Evolutionary conservation across 2,113 vertebrate species (phyloP).

Genomic region (Laticauda colubrina): DNA sequence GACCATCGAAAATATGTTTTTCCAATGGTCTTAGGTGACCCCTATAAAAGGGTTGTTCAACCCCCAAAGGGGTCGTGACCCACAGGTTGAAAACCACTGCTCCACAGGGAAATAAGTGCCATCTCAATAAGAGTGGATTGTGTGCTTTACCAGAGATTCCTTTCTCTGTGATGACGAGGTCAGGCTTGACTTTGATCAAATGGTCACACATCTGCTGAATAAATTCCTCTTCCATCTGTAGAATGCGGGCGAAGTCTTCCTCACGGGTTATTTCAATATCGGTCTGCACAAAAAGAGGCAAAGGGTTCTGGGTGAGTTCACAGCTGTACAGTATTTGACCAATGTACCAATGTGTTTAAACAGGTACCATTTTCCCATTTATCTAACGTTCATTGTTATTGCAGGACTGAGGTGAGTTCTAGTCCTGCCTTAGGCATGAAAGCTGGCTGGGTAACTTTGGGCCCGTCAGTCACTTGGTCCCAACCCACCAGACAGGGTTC

Average conservation of each 20-base stretch:
- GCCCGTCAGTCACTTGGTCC: neutral
- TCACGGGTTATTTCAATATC: conserved; percentile 96
- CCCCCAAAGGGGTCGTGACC: too few species aligned
- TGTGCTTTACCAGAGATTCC: conserved; percentile 84
- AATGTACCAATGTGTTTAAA: neutral
- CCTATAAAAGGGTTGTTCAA: too few species aligned
- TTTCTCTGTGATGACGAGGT: conserved; percentile 93
- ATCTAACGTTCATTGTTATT: too few species aligned
- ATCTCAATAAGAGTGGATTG: fast-evolving
- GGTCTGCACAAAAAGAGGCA: conserved; percentile 68
- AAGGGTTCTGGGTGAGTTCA: neutral
- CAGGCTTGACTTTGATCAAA: conserved; percentile 87
- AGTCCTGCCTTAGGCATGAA: neutral
- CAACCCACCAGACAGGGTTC: neutral
- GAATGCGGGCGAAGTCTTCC: conserved; percentile 93
- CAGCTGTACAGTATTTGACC: neutral
- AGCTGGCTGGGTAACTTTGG: neutral
- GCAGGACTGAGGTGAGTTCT: neutral
- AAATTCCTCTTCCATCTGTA: conserved; percentile 96
- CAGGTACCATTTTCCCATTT: neutral
- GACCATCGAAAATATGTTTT: too few species aligned
- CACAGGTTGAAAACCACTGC: too few species aligned
- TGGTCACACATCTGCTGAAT: conserved; percentile 96
- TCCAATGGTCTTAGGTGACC: too few species aligned
- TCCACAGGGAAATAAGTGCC: neutral